These are phyloP conservation scores for Neoascia interrupta DNA, from an alignment of 2,888 invertebrate genomes.

Conservation along the genomic window DNA sequence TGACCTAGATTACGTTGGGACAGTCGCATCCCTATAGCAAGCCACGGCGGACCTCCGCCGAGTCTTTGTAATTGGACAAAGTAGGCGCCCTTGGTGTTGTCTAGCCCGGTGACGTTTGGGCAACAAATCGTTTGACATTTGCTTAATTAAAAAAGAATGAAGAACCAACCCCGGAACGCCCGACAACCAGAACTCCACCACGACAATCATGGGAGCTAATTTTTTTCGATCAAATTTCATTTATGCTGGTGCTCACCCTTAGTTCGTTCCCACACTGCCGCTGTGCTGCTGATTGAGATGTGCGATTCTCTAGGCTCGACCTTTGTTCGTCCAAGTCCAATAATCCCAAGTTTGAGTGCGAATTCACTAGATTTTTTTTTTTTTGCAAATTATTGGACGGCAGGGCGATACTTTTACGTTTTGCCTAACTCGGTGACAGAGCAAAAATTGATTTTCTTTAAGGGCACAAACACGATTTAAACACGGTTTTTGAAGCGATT, in stretches of 20 bases:
- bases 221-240: slow-evolving; percentile 39
- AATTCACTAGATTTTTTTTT: slow-evolving; percentile 9
- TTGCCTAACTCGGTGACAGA: slow-evolving; percentile 48
- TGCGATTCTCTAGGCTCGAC: not conserved
- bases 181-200: too few species aligned
- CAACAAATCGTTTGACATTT: slow-evolving; percentile 46
- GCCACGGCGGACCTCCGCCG: too few species aligned
- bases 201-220: too few species aligned
- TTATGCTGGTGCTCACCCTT: slow-evolving; percentile 47
- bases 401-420: slow-evolving; percentile 15
- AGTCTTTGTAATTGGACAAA: too few species aligned
- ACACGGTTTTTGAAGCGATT: slow-evolving; percentile 14
- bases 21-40: too few species aligned
- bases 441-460: slow-evolving; percentile 60
- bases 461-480: slow-evolving; percentile 13
- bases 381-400: slow-evolving; percentile 10
- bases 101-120: slow-evolving; percentile 4
- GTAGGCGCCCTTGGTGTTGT: not conserved
- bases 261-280: slow-evolving; percentile 44
- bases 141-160: slow-evolving; percentile 30
- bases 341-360: not conserved
- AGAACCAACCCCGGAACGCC: too few species aligned
- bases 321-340: not conserved
- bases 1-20: too few species aligned
- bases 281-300: slow-evolving; percentile 2